Evolutionary conservation across 2,888 invertebrate genomes (phyloP), one percentile per base, ranked within the genome.

Genomic region (Mesorhabditis belari): DNA sequence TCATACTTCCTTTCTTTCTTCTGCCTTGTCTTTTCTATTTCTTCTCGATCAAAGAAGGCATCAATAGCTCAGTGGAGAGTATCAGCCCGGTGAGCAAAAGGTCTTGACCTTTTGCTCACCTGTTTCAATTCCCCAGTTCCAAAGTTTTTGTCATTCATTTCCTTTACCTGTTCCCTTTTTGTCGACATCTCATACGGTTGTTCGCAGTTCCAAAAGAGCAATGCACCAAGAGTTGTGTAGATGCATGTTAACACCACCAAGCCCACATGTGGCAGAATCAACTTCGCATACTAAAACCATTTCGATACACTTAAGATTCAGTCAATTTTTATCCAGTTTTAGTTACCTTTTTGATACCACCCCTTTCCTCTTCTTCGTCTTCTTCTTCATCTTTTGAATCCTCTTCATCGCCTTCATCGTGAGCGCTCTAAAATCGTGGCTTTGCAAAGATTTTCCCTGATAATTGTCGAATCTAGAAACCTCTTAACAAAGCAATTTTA

Each of bases 261-360:
- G 5, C 77, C 81, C 27, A 80, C 78, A 64, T 80, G 81, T 6
- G 81, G 81, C 1, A 80, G 73, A 29, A 80, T 77, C 19, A 81
- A 63, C 61, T 80, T 80, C 25, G 79, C 79, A 57, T 79, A 80
- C 80, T 80, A 67, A 51, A 74, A 70, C 19, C 28, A 5, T 51
- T 25, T 19, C 4, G 21, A 26, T 6, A 35, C 21, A 61, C n/a
- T 25, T 21, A 56, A 64, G 19, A 44, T 25, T n/a, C n/a, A n/a
- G 29, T 0, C 27, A 27, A 27, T 27, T 49, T 25, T 9, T 24
- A 6, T 23, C 5, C 27, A n/a, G n/a, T 55, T 27, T 55, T 17
- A 44, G n/a, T 27, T n/a, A 4, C 55, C 24, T 4, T n/a, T 17
- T 55, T n/a, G 19, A 19, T n/a, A 55, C n/a, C 27, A 4, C 9